Percentiles rank a stretch among this genome's conserved stretches.
phyloP scores from a whole-genome alignment of 2,888 invertebrate species.

The Drosophila infuscata region DNA sequence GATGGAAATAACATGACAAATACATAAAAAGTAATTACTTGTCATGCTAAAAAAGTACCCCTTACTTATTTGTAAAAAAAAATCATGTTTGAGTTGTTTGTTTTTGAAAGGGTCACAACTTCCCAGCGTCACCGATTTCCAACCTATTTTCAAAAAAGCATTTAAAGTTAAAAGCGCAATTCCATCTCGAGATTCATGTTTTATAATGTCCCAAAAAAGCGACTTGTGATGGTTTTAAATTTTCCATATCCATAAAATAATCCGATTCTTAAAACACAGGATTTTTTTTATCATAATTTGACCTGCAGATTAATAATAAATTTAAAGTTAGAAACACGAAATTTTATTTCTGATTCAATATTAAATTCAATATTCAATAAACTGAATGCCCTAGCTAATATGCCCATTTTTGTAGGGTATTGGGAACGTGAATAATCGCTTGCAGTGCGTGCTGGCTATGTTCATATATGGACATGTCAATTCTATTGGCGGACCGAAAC shows the following conservation, averaged over 20 bases:
- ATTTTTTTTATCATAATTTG: not conserved
- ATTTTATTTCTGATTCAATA: too few species aligned
- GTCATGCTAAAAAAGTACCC: not conserved
- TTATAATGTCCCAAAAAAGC: not conserved
- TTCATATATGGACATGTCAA: conserved; percentile 10
- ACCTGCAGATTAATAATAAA: not conserved
- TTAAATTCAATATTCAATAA: too few species aligned
- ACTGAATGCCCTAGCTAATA: not conserved
- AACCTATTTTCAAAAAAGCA: not conserved
- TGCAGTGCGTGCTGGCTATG: conserved; percentile 24
- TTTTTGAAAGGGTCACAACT: not conserved
- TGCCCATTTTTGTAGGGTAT: not conserved
- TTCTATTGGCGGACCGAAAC: conserved; percentile 41
- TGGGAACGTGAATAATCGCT: not conserved
- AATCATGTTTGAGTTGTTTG: not conserved
- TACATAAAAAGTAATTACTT: not conserved
- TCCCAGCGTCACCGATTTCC: not conserved
- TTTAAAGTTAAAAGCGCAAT: not conserved
- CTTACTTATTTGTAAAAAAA: not conserved
- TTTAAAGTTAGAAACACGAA: not conserved
- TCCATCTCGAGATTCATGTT: not conserved
- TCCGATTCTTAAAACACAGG: not conserved
- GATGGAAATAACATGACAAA: not conserved
- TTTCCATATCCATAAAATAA: not conserved
- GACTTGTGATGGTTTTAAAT: not conserved